A percentile compares a stretch with the other conserved stretches of the same genome.
phyloP scores from a whole-genome alignment of 92 coral and sea anemone genomes.

The Heliopora coerulea region DNA sequence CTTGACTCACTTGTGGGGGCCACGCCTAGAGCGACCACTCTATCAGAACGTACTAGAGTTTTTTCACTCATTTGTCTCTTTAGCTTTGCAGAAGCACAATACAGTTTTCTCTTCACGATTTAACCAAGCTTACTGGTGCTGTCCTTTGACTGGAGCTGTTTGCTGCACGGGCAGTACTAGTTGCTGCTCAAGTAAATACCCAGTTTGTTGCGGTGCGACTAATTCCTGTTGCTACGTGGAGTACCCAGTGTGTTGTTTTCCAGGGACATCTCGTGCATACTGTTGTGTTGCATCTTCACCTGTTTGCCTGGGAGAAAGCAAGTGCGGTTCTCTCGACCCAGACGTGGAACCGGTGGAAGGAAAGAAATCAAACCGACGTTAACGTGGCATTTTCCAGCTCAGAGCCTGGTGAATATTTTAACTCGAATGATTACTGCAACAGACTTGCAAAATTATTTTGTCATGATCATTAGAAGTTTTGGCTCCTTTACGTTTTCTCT shows the following conservation, averaged over 20 bases:
- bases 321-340: conserved; percentile 30
- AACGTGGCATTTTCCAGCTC: background rate
- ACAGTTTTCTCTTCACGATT: conserved; percentile 1
- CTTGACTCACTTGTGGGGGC: too few species aligned
- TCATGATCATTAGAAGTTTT: too few species aligned
- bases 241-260: conserved; percentile 29
- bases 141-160: conserved; percentile 27
- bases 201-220: conserved; percentile 16
- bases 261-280: conserved; percentile 19
- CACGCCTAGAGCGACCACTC: too few species aligned
- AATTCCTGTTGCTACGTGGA: conserved; percentile 18
- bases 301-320: conserved; percentile 12
- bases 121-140: conserved; percentile 22
- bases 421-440: too few species aligned
- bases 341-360: conserved; percentile 13
- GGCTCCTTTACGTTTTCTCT: too few species aligned
- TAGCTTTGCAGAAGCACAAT: too few species aligned
- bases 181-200: conserved; percentile 7
- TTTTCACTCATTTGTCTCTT: background rate
- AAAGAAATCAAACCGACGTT: conserved; percentile 3
- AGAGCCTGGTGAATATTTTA: too few species aligned
- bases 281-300: conserved; percentile 18
- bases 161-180: conserved; percentile 19
- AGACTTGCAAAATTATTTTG: too few species aligned
- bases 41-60: too few species aligned